Base-by-base conservation (phyloP, 2,797 vertebrate genomes). In the Darevskia mixta region DNA sequence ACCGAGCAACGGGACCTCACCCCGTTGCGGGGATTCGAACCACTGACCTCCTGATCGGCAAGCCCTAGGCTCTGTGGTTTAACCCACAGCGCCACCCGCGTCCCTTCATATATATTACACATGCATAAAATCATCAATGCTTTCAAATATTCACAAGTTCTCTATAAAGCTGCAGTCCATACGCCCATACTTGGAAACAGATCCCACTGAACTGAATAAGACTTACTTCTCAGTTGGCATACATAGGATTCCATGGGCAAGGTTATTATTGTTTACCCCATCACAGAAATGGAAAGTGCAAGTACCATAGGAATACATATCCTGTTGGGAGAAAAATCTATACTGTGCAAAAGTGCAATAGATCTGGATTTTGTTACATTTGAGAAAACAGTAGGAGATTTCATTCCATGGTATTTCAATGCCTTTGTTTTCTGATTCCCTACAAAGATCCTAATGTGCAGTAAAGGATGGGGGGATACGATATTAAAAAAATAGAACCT, bases 401-500 rank as follows among this genome's bases (percentile, higher is more conserved):
- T 85, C 69, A 66, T 85, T 66, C 58, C 69, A n/a, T 55, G 15
- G 27, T 66, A 43, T 73, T 80, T 85, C 73, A 72, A 55, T 79
- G 25, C 23, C 82, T 75, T 88, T 88, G 69, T 75, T 88, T 85
- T 81, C 55, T 10, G 78, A 66, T 85, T 85, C 69, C n/a, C 41
- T 41, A n/a, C 25, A n/a, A 85, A 66, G 87, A 66, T 75, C 71
- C 55, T 80, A 88, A 85, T 66, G n/a, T 76, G 29, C 27, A n/a
- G n/a, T 58, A 81, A 81, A 87, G 27, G 67, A 29, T 29, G 49
- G 29, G 61, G 79, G 75, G 80, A 75, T 79, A 55, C 55, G 84
- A 45, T 84, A 49, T 72, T 13, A 38, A 64, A 32, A 32, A 45
- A 72, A 27, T 32, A 55, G 13, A 55, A 15, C 29, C 78, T 84